phyloP scores from a whole-genome alignment of 2,888 invertebrate genomes.

The Agrotis ipsilon region DNA sequence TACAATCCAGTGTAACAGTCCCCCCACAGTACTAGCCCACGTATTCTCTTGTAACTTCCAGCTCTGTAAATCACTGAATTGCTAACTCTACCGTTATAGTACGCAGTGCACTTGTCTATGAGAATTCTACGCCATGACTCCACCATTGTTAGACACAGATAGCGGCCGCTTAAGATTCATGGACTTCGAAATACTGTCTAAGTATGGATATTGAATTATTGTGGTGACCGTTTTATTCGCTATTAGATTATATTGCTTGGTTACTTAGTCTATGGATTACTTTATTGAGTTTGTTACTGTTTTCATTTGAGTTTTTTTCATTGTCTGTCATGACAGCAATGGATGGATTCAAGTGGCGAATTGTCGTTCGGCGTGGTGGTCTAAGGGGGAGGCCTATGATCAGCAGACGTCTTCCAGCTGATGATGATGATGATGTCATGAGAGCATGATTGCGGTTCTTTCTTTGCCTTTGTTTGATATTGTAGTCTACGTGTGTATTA shows the following conservation, averaged over 20 bases:
- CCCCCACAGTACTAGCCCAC: conserved; percentile 72
- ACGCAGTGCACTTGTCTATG: conserved; percentile 86
- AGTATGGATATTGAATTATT: conserved; percentile 61
- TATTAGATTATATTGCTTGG: conserved; percentile 26
- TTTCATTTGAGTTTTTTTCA: neutral
- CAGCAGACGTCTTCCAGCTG: too few relatives aligned
- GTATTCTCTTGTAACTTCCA: conserved; percentile 80
- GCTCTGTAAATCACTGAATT: conserved; percentile 88
- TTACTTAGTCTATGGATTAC: conserved; percentile 3
- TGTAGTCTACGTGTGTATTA: neutral
- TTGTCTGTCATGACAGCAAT: neutral
- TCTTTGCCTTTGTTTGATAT: neutral
- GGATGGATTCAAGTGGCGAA: too few relatives aligned
- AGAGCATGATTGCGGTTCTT: neutral
- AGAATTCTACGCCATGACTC: conserved; percentile 78
- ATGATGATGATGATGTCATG: too few relatives aligned
- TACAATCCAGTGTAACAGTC: conserved; percentile 71
- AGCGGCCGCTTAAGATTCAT: conserved; percentile 69
- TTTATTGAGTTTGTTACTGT: neutral
- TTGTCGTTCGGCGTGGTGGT: too few relatives aligned
- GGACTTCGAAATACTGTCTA: conserved; percentile 58
- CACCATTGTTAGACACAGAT: conserved; percentile 75
- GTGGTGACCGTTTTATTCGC: conserved; percentile 39
- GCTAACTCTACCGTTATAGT: conserved; percentile 85
- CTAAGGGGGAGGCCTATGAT: too few relatives aligned